Percentiles rank a stretch among this genome's conserved stretches.
Evolutionary conservation across 1,140 invertebrate genomes (phyloP).

Genomic region (honey bee (Apis mellifera)): DNA sequence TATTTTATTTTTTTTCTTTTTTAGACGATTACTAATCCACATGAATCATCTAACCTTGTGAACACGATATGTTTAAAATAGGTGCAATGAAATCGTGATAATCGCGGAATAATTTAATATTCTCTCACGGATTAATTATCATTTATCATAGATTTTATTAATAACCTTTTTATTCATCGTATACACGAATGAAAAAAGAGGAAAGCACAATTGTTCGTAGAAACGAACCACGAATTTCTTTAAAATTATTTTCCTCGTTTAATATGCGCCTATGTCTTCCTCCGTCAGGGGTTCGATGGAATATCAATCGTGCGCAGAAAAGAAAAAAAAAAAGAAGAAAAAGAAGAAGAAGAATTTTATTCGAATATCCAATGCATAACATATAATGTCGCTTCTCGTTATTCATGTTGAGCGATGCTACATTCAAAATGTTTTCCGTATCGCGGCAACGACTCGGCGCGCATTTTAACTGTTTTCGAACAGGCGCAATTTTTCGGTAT

Average conservation of each 20-base stretch:
- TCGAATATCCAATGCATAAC: not conserved
- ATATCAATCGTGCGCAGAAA: not conserved
- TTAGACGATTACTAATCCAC: too few relatives aligned
- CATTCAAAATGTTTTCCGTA: not conserved
- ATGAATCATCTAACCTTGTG: conserved; percentile 43
- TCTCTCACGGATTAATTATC: not conserved
- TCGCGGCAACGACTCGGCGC: not conserved
- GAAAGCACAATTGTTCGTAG: not conserved
- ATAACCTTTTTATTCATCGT: too few relatives aligned
- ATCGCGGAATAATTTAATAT: conserved; percentile 14
- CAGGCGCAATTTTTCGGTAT: not conserved
- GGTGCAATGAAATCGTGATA: not conserved
- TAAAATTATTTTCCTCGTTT: not conserved
- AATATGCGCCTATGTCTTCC: not conserved
- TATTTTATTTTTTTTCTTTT: not conserved
- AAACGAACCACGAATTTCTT: not conserved
- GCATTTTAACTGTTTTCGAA: not conserved
- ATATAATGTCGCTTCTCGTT: not conserved
- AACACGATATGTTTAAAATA: not conserved
- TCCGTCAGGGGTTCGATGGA: not conserved
- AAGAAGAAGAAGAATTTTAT: not conserved
- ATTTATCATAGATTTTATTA: not conserved
- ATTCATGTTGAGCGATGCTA: not conserved
- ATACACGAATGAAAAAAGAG: not conserved
- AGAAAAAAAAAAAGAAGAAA: too few relatives aligned